Conservation (phyloP, 1,140 invertebrate species). For the Acromyrmex heyeri region DNA sequence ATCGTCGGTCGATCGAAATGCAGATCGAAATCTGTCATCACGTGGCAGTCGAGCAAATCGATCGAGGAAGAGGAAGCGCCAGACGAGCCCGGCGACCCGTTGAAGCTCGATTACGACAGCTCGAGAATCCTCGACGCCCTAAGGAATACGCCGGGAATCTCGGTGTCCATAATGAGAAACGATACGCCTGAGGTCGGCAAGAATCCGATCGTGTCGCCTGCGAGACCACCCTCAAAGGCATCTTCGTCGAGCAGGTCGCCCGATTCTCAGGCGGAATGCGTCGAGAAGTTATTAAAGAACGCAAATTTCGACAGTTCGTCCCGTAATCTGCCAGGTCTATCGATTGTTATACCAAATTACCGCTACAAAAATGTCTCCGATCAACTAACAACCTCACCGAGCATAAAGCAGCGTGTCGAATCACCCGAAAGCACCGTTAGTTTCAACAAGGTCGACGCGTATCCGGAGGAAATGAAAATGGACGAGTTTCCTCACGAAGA, state of each 20-base stretch:
- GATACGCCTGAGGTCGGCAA: conserved; percentile 65
- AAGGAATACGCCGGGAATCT: conserved; percentile 82
- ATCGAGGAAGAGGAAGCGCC: conserved; percentile 58
- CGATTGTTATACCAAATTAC: conserved; percentile 79
- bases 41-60: conserved; percentile 29
- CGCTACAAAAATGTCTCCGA: conserved; percentile 65
- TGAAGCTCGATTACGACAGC: conserved; percentile 75
- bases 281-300: conserved; percentile 66
- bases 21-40: conserved; percentile 11
- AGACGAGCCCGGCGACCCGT: conserved; percentile 64
- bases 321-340: conserved; percentile 73
- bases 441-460: conserved; percentile 70
- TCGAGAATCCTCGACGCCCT: conserved; percentile 81
- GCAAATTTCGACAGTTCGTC: conserved; percentile 37
- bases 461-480: conserved; percentile 56
- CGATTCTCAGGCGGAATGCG: conserved; percentile 80
- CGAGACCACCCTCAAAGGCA: conserved; percentile 70
- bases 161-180: conserved; percentile 80
- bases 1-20: conserved; percentile 34
- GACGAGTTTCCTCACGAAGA: conserved; percentile 58
- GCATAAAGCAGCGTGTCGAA: conserved; percentile 75
- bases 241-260: conserved; percentile 80
- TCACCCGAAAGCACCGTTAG: conserved; percentile 82
- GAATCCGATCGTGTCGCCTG: not conserved
- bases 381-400: conserved; percentile 61